Conservation (phyloP, 2,888 invertebrate species). For the Drosophila paramelanica region DNA sequence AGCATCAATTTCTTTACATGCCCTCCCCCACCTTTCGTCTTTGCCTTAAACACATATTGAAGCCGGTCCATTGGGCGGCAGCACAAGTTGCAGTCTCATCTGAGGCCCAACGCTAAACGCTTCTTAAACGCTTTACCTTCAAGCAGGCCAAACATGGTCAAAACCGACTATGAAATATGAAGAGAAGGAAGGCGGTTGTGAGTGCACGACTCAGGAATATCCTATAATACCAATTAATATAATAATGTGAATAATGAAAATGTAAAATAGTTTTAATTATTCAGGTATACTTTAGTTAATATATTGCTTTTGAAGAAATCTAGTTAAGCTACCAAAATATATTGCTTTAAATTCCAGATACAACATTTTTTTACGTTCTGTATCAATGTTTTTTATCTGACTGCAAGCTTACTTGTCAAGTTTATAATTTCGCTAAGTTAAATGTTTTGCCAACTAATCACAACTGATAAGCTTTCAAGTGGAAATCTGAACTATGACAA, state of each 20-base stretch:
- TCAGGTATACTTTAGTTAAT: too few species aligned
- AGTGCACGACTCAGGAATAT: background rate
- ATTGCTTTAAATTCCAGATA: too few species aligned
- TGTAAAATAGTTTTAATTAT: background rate
- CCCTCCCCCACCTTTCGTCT: background rate
- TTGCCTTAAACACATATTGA: conserved; percentile 1
- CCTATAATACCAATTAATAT: background rate
- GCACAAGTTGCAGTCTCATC: conserved; percentile 59
- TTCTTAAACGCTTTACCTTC: conserved; percentile 34
- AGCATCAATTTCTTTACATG: conserved; percentile 28
- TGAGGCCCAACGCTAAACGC: conserved; percentile 42
- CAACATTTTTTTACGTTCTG: too few species aligned
- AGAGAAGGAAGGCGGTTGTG: background rate
- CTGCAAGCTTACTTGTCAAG: too few species aligned
- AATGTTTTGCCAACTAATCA: too few species aligned
- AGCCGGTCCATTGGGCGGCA: conserved; percentile 57
- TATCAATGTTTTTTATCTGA: too few species aligned
- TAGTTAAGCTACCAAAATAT: too few species aligned
- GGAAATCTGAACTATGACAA: too few species aligned
- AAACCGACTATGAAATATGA: background rate
- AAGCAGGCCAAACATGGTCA: conserved; percentile 13
- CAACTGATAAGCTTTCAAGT: too few species aligned
- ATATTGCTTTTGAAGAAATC: too few species aligned
- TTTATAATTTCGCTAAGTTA: too few species aligned
- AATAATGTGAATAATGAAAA: background rate